Evolutionary conservation across 1,140 invertebrate species (phyloP).

Genomic region (Dinothrombium tinctorium): DNA sequence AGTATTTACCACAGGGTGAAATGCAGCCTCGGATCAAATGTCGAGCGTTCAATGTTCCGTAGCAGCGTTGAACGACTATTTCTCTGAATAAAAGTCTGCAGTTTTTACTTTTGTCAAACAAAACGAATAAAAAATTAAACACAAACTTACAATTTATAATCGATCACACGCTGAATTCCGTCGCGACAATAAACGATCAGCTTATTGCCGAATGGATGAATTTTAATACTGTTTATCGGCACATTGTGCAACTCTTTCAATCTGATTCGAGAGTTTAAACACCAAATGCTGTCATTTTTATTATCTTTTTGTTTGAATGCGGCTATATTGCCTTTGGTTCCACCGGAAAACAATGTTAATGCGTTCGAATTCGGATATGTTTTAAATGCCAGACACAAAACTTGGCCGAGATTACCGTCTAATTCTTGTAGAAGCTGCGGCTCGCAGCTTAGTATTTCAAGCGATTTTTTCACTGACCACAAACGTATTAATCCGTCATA

Average conservation of each 20-base stretch:
- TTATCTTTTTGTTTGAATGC: not conserved
- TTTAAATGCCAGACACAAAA: conserved; percentile 15
- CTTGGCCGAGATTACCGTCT: conserved; percentile 28
- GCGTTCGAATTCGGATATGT: not conserved
- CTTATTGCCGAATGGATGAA: conserved; percentile 30
- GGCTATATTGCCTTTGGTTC: not conserved
- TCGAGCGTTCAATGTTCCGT: conserved; percentile 19
- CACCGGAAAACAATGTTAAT: not conserved
- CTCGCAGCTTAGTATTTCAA: not conserved
- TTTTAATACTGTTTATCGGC: conserved; percentile 25
- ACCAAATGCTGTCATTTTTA: not conserved
- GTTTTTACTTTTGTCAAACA: not conserved
- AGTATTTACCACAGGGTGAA: conserved; percentile 33
- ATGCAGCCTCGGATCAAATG: conserved; percentile 25
- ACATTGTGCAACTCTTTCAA: conserved; percentile 13
- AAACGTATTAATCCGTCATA: conserved; percentile 34
- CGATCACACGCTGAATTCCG: conserved; percentile 30
- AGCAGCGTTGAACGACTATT: conserved; percentile 18
- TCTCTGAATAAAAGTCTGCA: conserved; percentile 17
- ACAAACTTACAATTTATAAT: conserved; percentile 22
- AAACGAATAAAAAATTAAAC: not conserved
- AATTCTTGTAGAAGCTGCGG: conserved; percentile 29
- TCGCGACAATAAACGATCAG: conserved; percentile 34
- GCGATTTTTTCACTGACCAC: conserved; percentile 21
- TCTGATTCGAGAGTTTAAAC: not conserved